Base-by-base conservation (phyloP, 2,113 vertebrate genomes). In the Solea senegalensis region DNA sequence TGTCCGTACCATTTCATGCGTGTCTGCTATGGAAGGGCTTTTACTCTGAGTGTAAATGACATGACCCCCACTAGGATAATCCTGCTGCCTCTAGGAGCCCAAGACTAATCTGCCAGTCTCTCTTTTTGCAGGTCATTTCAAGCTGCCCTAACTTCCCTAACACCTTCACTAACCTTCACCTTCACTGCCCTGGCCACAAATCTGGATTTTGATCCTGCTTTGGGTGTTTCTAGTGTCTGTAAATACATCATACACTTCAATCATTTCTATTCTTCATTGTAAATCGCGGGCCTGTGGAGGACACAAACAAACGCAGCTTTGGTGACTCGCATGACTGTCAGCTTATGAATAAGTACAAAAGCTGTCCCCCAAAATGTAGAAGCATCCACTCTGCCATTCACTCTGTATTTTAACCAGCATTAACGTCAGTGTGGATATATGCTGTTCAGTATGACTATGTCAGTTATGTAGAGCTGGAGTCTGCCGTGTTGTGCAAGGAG, bases 31-130 rank as follows among this genome's bases (percentile, higher is more conserved):
- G 10, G 77, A 78, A 27, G 67, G 85, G 76, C 84, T 90, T 86
- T 86, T 67, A 74, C 67, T 82, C 45, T 67, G 77, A 84, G 72
- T 78, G 59, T 65, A 82, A 74, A 80, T 80, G 76, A 86, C 86
- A 76, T 82, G 85, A 85, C 72, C 76, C 77, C 72, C 53, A 8
- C 85, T 72, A 72, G 76, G 86, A 83, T 94, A 90, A 93, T 93
- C 93, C 89, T 55, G 27, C 80, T 64, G 86, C 82, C 86, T 90
- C 70, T 74, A 85, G 91, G 85, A 93, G 87, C 88, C 83, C 66
- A 79, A 91, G 70, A 91, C 88, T 92, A 92, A 93, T 93, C 91
- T 86, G 51, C 53, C 67, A 78, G 88, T 85, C 78, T 83, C 83
- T 73, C 72, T 65, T 76, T 80, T 86, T 79, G 73, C 72, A 76